A percentile compares a stretch with the other conserved stretches of the same genome.
phyloP scores from a whole-genome alignment of 2,113 vertebrate species.

The Apteryx mantelli region DNA sequence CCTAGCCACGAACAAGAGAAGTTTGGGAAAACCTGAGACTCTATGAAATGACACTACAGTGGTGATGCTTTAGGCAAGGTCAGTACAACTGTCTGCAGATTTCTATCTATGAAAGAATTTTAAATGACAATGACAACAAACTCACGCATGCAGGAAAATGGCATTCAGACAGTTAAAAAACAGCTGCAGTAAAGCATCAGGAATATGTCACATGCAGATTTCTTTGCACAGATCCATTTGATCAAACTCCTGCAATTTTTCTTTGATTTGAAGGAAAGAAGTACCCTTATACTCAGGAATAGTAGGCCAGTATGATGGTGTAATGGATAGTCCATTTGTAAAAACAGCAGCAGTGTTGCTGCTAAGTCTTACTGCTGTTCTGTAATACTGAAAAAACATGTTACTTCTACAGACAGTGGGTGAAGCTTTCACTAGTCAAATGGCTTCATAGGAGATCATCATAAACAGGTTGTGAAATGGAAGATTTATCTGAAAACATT shows the following conservation, averaged over 20 bases:
- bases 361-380: background rate
- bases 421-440: background rate
- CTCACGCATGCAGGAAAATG: background rate
- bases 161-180: background rate
- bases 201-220: background rate
- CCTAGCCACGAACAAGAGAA: background rate
- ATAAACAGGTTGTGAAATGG: constrained; percentile 13
- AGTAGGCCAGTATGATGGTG: background rate
- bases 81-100: background rate
- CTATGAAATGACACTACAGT: background rate
- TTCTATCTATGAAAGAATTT: background rate
- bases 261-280: background rate
- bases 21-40: background rate
- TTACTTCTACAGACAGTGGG: background rate
- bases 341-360: background rate
- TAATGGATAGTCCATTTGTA: background rate
- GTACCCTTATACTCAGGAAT: background rate
- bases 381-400: background rate
- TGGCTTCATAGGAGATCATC: background rate
- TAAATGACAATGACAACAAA: background rate
- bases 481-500: constrained; percentile 27
- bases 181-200: background rate
- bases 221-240: background rate
- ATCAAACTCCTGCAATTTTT: background rate
- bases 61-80: background rate